A percentile compares a stretch with the other conserved stretches of the same genome.
These are phyloP conservation scores for Callinectes sapidus DNA, from an alignment of 2,888 invertebrate genomes.

Conservation along the genomic window DNA sequence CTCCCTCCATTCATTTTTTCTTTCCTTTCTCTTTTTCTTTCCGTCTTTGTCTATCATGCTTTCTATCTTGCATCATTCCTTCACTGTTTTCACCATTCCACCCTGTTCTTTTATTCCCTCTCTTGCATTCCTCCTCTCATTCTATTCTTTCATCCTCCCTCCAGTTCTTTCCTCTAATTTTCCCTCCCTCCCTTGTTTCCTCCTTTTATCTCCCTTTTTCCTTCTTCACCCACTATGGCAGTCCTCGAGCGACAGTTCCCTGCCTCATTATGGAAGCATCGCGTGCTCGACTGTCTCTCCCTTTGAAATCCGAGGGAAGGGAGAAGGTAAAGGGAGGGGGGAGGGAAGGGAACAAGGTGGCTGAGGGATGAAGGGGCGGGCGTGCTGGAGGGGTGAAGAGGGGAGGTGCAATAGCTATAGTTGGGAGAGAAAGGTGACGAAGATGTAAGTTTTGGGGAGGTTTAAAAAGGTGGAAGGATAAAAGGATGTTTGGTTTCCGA, in stretches of 20 bases:
- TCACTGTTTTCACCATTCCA: neutral
- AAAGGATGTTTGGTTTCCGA: neutral
- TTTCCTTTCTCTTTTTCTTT: neutral
- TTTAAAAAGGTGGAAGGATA: neutral
- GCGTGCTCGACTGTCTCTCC: conserved; percentile 9
- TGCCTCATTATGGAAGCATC: conserved; percentile 24
- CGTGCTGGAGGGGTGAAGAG: conserved; percentile 2
- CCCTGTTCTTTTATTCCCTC: neutral
- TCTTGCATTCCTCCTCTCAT: neutral
- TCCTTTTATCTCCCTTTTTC: neutral
- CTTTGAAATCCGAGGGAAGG: conserved; percentile 16
- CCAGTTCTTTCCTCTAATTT: neutral
- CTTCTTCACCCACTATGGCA: neutral
- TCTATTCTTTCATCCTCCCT: neutral
- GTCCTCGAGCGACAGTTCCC: conserved; percentile 8
- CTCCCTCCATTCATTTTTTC: neutral
- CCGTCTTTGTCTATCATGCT: neutral
- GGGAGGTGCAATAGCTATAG: neutral
- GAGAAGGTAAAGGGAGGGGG: neutral
- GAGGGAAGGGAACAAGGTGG: neutral
- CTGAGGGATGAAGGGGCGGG: neutral
- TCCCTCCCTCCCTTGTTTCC: conserved; percentile 23
- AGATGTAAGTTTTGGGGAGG: neutral
- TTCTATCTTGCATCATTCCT: neutral
- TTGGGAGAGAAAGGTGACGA: neutral